Evolutionary conservation across 2,113 vertebrate genomes (phyloP).

Genomic region (Falco punctatus): DNA sequence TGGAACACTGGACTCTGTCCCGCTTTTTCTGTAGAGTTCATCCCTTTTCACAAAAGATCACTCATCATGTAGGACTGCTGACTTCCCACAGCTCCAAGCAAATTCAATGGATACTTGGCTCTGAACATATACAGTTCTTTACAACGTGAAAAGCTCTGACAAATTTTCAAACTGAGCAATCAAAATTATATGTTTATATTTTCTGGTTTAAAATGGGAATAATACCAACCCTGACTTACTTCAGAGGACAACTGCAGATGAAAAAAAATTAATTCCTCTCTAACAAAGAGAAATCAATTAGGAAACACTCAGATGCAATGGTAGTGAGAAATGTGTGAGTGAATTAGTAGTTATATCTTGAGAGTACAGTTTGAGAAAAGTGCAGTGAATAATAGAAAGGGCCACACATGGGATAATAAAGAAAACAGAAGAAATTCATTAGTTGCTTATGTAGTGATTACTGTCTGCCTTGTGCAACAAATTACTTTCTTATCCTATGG

Average conservation of each 20-base stretch:
- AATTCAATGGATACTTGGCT: neutral
- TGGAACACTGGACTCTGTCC: neutral
- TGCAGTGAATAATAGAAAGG: neutral
- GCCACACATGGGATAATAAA: neutral
- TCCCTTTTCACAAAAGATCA: neutral
- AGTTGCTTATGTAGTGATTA: neutral
- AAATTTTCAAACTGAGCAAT: neutral
- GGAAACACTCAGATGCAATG: neutral
- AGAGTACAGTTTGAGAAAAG: neutral
- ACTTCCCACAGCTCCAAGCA: neutral
- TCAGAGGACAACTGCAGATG: neutral
- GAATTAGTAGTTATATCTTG: neutral
- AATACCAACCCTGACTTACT: neutral
- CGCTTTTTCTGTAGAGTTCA: neutral
- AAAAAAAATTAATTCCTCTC: neutral
- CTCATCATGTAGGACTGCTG: neutral
- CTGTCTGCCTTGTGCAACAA: neutral
- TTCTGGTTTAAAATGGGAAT: neutral
- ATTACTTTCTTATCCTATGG: neutral
- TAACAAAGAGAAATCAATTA: neutral
- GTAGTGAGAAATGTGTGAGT: neutral
- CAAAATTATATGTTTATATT: neutral
- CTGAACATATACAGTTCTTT: neutral
- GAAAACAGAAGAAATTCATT: constrained; percentile 5
- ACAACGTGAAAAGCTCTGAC: neutral